These are phyloP conservation scores for Catharus minimus DNA, from an alignment of 2,113 vertebrate genomes.

Conservation along the genomic window DNA sequence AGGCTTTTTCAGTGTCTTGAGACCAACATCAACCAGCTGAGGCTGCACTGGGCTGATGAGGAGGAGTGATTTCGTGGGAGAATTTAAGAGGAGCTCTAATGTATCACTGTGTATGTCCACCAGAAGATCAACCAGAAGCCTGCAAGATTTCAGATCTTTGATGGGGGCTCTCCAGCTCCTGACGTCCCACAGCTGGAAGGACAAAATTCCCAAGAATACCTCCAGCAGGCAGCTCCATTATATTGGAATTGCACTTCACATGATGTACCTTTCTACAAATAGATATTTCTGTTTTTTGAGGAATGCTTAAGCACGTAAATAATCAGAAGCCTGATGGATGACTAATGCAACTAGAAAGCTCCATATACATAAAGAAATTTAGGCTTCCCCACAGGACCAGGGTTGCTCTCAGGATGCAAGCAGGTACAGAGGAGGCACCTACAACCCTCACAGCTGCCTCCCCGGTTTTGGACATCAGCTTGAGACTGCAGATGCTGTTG, in stretches of 20 bases:
- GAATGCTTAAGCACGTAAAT: constrained; percentile 37
- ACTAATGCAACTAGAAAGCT: constrained; percentile 58
- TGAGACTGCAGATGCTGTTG: background rate
- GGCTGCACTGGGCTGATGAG: background rate
- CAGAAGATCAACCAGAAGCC: background rate
- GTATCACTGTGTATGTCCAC: fast-evolving
- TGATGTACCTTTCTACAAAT: constrained; percentile 55
- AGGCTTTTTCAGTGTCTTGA: background rate
- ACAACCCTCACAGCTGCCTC: background rate
- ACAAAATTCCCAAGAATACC: background rate
- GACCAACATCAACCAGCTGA: background rate
- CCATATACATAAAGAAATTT: background rate
- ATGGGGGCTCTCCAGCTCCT: background rate
- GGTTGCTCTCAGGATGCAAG: fast-evolving
- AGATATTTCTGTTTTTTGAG: constrained; percentile 36
- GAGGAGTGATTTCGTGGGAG: background rate
- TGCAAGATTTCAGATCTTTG: background rate
- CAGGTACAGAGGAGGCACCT: background rate
- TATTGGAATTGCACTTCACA: constrained; percentile 3
- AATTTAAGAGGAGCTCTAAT: background rate
- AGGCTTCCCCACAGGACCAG: background rate
- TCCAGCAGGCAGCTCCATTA: background rate
- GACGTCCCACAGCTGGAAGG: background rate
- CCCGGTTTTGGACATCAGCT: background rate
- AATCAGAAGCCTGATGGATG: constrained; percentile 47